phyloP scores from a whole-genome alignment of 2,113 vertebrate genomes.

The Prietella phreatophila region DNA sequence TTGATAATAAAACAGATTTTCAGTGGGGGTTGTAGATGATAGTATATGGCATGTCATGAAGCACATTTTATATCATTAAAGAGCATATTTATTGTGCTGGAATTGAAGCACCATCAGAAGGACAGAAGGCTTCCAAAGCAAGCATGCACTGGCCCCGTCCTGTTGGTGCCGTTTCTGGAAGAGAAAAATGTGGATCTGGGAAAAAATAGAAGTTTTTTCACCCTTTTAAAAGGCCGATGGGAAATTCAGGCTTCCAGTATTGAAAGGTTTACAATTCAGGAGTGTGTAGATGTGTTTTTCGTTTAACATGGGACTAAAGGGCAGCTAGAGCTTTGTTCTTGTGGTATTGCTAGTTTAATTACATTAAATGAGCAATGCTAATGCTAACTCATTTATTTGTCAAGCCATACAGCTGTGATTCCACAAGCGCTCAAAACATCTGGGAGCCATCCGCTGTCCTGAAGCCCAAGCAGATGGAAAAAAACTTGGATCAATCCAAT shows the following conservation, averaged over 20 bases:
- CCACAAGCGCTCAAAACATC: conserved; percentile 65
- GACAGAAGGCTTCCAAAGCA: conserved; percentile 47
- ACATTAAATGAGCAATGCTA: not conserved
- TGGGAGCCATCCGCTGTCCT: conserved; percentile 66
- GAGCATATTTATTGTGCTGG: conserved; percentile 23
- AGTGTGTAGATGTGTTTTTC: not conserved
- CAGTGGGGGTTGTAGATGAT: no score
- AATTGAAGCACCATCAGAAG: conserved; percentile 37
- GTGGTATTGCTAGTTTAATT: not conserved
- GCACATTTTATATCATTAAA: conserved; percentile 55
- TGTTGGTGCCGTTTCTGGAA: conserved; percentile 2
- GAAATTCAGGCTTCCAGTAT: conserved; percentile 26
- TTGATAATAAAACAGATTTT: no score
- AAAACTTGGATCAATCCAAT: conserved; percentile 56
- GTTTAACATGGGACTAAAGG: not conserved
- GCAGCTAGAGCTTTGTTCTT: not conserved
- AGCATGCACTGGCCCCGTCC: conserved; percentile 27
- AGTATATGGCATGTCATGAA: conserved; percentile 8
- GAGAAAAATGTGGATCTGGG: conserved; percentile 4
- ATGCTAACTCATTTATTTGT: conserved; percentile 8
- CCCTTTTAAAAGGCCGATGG: conserved; percentile 39
- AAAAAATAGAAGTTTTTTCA: conserved; percentile 23
- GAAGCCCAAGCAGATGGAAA: conserved; percentile 64
- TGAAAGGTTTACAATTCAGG: not conserved
- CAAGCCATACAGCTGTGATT: conserved; percentile 63